These are phyloP conservation scores for Herpetotheres cachinnans DNA, from an alignment of 2,113 vertebrate genomes.

Conservation along the genomic window DNA sequence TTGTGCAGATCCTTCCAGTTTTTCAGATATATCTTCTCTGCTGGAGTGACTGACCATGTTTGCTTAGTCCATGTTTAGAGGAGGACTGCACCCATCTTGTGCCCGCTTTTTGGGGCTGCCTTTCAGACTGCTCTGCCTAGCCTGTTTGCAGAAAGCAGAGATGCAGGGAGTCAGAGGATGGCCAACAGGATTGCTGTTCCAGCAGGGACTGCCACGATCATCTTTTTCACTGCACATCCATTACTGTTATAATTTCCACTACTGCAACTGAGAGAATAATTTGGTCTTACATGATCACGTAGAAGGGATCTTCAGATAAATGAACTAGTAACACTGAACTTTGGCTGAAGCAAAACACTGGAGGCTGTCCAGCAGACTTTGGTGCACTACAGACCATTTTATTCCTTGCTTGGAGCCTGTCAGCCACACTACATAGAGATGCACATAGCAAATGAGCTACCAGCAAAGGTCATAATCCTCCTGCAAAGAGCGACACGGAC, in stretches of 20 bases:
- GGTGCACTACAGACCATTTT: background rate
- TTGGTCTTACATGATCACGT: background rate
- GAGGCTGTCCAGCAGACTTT: background rate
- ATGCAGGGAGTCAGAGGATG: background rate
- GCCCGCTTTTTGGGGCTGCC: background rate
- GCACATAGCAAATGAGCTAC: fast-evolving
- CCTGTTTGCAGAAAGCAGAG: background rate
- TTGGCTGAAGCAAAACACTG: background rate
- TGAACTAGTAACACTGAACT: background rate
- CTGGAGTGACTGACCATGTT: background rate
- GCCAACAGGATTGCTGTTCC: background rate
- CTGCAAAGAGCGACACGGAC: background rate
- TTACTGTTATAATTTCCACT: background rate
- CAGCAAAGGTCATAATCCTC: background rate
- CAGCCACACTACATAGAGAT: fast-evolving
- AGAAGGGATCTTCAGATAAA: background rate
- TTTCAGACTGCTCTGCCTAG: background rate
- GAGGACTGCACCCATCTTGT: fast-evolving
- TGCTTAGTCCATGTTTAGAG: background rate
- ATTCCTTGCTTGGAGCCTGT: background rate
- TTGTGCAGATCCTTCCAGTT: background rate
- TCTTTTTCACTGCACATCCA: background rate
- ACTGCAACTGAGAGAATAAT: background rate
- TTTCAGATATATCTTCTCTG: background rate
- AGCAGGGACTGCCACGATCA: background rate